Evolutionary conservation across 2,797 vertebrate species (phyloP), one percentile per base, ranked within the genome.

Genomic region (Clarias platycephalus): DNA sequence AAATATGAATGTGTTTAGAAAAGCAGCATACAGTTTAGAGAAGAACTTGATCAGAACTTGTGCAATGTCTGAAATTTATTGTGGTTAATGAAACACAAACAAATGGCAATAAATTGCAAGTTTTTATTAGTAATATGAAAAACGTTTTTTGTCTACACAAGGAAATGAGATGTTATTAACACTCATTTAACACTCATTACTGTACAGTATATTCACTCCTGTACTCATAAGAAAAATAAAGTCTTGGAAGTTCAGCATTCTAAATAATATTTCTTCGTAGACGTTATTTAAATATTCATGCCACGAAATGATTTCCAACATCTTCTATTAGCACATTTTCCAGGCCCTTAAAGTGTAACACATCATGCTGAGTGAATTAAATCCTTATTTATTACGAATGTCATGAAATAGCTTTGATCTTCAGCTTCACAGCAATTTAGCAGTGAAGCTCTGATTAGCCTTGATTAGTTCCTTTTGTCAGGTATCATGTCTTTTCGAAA

Each of bases 321-420:
- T 66, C 44, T 37, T 57, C 40, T 18, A 28, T 44, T 7, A 81
- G 63, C 80, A 24, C 31, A 7, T 62, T 40, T 40, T 62, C 76
- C 58, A 37, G 58, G 9, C 8, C 26, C 26, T 76, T 76, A 58
- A 75, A 55, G 8, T 26, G 34, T 40, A 62, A 62, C 12, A 62
- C 10, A 40, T 40, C 34, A 63, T 37, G 34, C 57, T n/a, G 34
- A 62, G 31, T 62, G 24, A 78, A 79, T 62, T 40, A 62, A 44
- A 37, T 63, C 58, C 18, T 60, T 77, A 60, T 57, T 57, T 57
- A 57, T 31, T 76, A 76, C 57, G 53, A 76, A 57, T 60, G 20
- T 57, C 15, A 34, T 60, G 75, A 60, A 77, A 77, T 13, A 10
- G 55, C 20, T 37, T 77, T 77, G 10, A 77, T 77, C 31, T 60